phyloP scores from a whole-genome alignment of 2,888 invertebrate genomes.

The Cephalotes varians region DNA sequence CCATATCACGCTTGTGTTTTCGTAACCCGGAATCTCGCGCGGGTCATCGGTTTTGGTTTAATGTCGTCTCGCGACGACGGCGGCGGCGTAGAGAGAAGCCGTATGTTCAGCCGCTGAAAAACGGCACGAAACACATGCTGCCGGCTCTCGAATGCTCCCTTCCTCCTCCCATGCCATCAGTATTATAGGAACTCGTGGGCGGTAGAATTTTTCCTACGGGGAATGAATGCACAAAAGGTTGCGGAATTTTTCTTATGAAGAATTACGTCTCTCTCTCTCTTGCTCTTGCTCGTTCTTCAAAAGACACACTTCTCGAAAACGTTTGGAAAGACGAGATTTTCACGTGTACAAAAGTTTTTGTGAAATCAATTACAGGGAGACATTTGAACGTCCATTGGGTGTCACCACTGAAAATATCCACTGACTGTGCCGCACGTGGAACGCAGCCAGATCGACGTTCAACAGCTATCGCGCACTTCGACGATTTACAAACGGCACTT shows the following conservation, averaged over 20 bases:
- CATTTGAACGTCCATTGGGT: not conserved
- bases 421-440: not conserved
- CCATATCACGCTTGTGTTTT: constrained; percentile 67
- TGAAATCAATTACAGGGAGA: not conserved
- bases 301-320: not conserved
- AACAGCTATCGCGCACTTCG: not conserved
- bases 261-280: not conserved
- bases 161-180: constrained; percentile 10
- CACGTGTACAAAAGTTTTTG: not conserved
- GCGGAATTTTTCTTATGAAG: constrained; percentile 6
- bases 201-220: constrained; percentile 42
- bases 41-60: constrained; percentile 68
- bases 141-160: constrained; percentile 23
- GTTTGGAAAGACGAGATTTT: not conserved
- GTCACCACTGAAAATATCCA: not conserved
- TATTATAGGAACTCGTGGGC: constrained; percentile 47
- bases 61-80: constrained; percentile 44
- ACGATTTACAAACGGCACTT: not conserved
- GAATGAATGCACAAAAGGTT: not conserved
- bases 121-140: constrained; percentile 57
- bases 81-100: constrained; percentile 26
- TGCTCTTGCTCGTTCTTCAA: not conserved
- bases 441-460: not conserved
- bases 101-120: constrained; percentile 53
- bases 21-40: constrained; percentile 70